These are phyloP conservation scores for Porites lobata DNA, from an alignment of 92 coral and sea anemone species.

Conservation along the genomic window DNA sequence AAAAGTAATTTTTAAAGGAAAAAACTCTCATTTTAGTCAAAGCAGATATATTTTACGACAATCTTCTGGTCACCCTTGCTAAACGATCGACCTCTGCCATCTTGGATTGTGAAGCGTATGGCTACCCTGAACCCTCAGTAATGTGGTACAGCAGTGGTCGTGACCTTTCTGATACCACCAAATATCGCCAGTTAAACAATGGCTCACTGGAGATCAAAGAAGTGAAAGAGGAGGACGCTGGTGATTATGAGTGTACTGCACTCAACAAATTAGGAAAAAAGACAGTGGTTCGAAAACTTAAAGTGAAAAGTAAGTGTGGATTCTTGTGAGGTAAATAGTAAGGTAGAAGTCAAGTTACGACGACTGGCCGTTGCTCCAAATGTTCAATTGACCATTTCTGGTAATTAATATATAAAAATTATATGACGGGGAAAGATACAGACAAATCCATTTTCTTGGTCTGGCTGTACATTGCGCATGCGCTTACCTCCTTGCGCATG, in stretches of 20 bases:
- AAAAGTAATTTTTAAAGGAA: not conserved
- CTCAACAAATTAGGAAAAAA: constrained; percentile 78
- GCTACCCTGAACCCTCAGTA: constrained; percentile 89
- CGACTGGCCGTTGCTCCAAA: too few species aligned
- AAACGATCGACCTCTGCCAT: constrained; percentile 74
- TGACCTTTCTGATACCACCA: constrained; percentile 60
- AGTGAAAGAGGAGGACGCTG: constrained; percentile 79
- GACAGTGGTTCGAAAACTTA: constrained; percentile 74
- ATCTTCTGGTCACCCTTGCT: constrained; percentile 73
- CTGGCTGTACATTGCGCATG: too few species aligned
- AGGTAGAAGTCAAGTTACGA: too few species aligned
- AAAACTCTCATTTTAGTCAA: constrained; percentile 47
- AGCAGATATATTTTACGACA: constrained; percentile 80
- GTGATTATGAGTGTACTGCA: constrained; percentile 91
- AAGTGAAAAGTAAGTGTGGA: constrained; percentile 85
- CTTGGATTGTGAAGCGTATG: constrained; percentile 86
- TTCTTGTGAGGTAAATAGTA: too few species aligned
- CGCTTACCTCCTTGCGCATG: too few species aligned
- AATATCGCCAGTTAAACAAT: constrained; percentile 73
- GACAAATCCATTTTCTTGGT: too few species aligned
- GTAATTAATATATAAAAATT: too few species aligned
- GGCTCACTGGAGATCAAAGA: constrained; percentile 82
- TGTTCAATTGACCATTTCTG: too few species aligned
- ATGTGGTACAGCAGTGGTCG: constrained; percentile 92
- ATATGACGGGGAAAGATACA: too few species aligned